Conservation (phyloP, 2,113 vertebrate species). For the Tachysurus fulvidraco region DNA sequence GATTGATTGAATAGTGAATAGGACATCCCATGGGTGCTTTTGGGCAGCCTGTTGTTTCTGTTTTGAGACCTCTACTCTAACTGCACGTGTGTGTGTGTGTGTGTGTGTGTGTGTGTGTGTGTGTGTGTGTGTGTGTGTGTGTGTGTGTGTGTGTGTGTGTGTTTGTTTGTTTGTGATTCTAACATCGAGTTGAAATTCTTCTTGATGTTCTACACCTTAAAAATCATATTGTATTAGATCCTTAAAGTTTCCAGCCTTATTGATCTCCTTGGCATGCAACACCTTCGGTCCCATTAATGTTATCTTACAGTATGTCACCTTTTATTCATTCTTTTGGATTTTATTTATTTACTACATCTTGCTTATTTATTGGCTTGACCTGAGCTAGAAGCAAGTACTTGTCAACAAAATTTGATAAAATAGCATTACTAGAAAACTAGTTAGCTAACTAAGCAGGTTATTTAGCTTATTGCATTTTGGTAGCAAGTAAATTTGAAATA, state of each 20-base stretch:
- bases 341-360: background rate
- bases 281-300: background rate
- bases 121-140: slow-evolving; percentile 63
- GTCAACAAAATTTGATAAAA: background rate
- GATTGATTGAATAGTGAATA: slow-evolving; percentile 71
- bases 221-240: background rate
- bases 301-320: background rate
- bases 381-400: background rate
- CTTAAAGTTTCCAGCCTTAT: background rate
- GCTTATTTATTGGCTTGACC: background rate
- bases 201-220: background rate
- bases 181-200: background rate
- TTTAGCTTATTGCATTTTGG: background rate
- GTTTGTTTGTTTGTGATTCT: slow-evolving; percentile 51
- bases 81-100: slow-evolving; percentile 60
- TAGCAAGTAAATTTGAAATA: background rate
- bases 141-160: slow-evolving; percentile 63
- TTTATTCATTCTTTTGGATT: background rate
- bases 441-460: background rate
- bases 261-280: background rate
- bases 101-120: slow-evolving; percentile 47
- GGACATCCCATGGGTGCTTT: slow-evolving; percentile 70
- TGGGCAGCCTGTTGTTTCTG: slow-evolving; percentile 65
- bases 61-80: slow-evolving; percentile 64
- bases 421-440: background rate